Evolutionary conservation across 2,797 vertebrate species (phyloP), one percentile per base, ranked within the genome.

Genomic region (Manis javanica): DNA sequence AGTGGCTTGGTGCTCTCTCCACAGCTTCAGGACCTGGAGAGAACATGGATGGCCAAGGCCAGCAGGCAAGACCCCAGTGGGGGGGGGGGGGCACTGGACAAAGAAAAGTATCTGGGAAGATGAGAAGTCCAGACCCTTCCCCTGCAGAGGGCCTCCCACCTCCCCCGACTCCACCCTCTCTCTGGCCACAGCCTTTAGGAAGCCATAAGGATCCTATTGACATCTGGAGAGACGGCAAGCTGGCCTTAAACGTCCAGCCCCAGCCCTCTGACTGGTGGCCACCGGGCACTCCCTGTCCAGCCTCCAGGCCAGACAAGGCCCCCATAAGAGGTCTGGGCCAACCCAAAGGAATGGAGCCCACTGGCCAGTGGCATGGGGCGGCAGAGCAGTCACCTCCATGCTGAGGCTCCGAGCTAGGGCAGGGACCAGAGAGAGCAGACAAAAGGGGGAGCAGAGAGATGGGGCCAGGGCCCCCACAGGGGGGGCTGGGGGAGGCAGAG

Each of bases 101-200:
- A 97, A 98, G 96, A 85, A 95, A 95, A 87, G 79, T 92, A 90
- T 85, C 93, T 21, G 66, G 81, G 92, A 96, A 91, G 77, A 63
- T 51, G 87, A 82, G 81, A 24, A 21, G 53, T 46, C 51, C 83
- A 89, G 34, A 51, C 51, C n/a, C 46, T 71, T 71, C 84, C 64
- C 46, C 29, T 49, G 51, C 39, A 21, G 68, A 89, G 63, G 78
- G 68, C 61, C 68, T 87, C 51, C 29, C 26, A 51, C 81, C 93
- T 39, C 39, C 6, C 46, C 29, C 11, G 1, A 53, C 92, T 94
- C 79, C 92, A 86, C 82, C 95, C 37, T 72, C 66, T 75, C 42
- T 74, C 78, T 37, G 90, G 39, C 75, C 57, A 72, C n/a, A 89
- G 85, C 42, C 84, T 72, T 64, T 26, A 57, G 84, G 87, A 94